Evolutionary conservation across 1,140 invertebrate genomes (phyloP), one percentile per base, ranked within the genome.

Genomic region (Atta colombica): DNA sequence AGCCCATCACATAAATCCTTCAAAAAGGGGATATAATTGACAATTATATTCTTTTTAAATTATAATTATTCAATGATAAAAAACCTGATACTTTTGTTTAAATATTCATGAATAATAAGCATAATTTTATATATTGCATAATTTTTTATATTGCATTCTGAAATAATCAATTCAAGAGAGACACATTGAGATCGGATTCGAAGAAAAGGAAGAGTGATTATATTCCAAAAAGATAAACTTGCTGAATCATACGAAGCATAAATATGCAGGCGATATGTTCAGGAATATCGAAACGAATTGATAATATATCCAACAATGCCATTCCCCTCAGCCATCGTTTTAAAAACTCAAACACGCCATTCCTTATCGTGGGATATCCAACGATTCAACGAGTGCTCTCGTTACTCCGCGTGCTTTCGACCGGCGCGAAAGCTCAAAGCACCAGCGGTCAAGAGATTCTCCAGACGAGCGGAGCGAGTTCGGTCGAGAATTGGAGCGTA

Each of bases 401-500:
- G 35, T 78, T 49, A 49, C 7, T 0, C 45, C 39, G 16, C 28
- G 10, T 8, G 68, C 14, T 39, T 28, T 49, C 6, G 39, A 71
- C 8, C 55, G 55, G 55, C 49, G 18, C 16, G 35, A 10, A 74
- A 53, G 18, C 25, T 35, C 31, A 35, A 35, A 3, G 31, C 5
- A 35, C 5, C 31, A 35, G 31, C 31, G 31, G 39, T 12, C 10
- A 16, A 2, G 4, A n/a, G 1, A 74, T 74, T 28, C 18, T 61
- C 68, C 80, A 82, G 51, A 25, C 61, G 35, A 39, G 35, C 16
- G 3, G 28, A 51, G n/a, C 55, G n/a, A n/a, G 21, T 25, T 21
- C 39, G 39, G 58, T 78, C 74, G 66, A 58, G 88, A 90, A 86
- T 80, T 90, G 65, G 89, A 90, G 88, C 89, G 75, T 89, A 90